Evolutionary conservation across 2,888 invertebrate species (phyloP).

Genomic region (Theretra japonica): DNA sequence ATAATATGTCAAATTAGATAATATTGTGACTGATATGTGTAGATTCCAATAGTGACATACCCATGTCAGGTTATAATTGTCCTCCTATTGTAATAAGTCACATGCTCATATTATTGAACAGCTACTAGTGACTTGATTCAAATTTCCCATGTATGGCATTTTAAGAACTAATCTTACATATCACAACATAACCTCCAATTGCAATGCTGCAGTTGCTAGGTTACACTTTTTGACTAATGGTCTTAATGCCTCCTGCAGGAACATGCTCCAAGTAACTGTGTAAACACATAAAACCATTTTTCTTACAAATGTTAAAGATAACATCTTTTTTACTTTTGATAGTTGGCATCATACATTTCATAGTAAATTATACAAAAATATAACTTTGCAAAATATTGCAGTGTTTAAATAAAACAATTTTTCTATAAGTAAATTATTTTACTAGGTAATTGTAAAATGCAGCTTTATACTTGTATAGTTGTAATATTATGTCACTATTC

Average conservation of each 20-base stretch:
- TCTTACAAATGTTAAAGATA: no score
- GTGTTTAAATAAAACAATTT: no score
- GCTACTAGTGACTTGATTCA: neutral
- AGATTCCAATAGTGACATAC: neutral
- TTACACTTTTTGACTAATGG: neutral
- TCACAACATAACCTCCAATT: slow-evolving; percentile 19
- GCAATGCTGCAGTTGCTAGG: neutral
- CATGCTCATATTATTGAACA: neutral
- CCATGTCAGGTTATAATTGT: neutral
- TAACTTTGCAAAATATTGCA: no score
- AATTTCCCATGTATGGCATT: neutral
- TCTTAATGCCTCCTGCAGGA: neutral
- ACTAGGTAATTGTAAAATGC: no score
- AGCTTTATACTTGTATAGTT: no score
- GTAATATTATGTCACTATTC: no score
- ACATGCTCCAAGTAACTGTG: neutral
- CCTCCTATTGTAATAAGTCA: neutral
- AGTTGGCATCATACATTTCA: no score
- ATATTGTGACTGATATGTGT: neutral
- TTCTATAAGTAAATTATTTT: no score
- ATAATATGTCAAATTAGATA: neutral
- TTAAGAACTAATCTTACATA: neutral
- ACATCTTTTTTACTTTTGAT: no score
- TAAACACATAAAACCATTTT: no score
- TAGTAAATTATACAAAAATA: no score